A percentile compares a stretch with the other conserved stretches of the same genome.
phyloP scores from a whole-genome alignment of 2,888 invertebrate genomes.

The Athrips mouffetella region DNA sequence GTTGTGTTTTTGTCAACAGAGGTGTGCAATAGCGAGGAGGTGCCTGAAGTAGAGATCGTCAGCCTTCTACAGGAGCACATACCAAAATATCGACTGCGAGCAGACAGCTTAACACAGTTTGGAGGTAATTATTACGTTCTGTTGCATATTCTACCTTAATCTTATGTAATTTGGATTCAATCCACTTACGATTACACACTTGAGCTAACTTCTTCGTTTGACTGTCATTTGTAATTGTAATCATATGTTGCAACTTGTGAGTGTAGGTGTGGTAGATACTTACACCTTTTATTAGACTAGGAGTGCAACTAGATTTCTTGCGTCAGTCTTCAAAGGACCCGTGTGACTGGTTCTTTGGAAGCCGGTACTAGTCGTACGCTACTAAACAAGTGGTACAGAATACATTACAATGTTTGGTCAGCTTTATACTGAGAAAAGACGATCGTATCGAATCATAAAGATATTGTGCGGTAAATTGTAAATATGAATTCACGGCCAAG shows the following conservation, averaged over 20 bases:
- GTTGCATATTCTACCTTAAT: background rate
- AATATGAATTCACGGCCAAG: slow-evolving; percentile 9
- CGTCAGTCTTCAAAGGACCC: background rate
- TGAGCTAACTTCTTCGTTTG: background rate
- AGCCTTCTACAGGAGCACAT: slow-evolving; percentile 96
- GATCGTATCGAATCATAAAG: background rate
- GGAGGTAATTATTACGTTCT: slow-evolving; percentile 79
- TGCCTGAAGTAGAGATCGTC: slow-evolving; percentile 97
- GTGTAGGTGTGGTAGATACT: background rate
- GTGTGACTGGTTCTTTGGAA: slow-evolving; percentile 5
- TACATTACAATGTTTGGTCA: background rate
- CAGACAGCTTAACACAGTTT: slow-evolving; percentile 95
- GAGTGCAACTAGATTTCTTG: slow-evolving; percentile 2
- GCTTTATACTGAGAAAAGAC: background rate
- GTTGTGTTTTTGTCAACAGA: slow-evolving; percentile 79
- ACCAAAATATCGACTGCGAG: slow-evolving; percentile 94
- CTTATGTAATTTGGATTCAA: background rate
- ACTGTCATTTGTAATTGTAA: slow-evolving; percentile 6
- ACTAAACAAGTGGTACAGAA: background rate
- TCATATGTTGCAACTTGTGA: background rate
- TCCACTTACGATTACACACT: background rate
- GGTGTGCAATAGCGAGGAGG: slow-evolving; percentile 93
- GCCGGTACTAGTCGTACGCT: background rate
- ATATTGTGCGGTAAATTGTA: slow-evolving; percentile 3
- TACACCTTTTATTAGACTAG: background rate